Percentiles rank a stretch among this genome's conserved stretches.
phyloP scores from a whole-genome alignment of 2,113 vertebrate genomes.

The Halcyon malimbica region DNA sequence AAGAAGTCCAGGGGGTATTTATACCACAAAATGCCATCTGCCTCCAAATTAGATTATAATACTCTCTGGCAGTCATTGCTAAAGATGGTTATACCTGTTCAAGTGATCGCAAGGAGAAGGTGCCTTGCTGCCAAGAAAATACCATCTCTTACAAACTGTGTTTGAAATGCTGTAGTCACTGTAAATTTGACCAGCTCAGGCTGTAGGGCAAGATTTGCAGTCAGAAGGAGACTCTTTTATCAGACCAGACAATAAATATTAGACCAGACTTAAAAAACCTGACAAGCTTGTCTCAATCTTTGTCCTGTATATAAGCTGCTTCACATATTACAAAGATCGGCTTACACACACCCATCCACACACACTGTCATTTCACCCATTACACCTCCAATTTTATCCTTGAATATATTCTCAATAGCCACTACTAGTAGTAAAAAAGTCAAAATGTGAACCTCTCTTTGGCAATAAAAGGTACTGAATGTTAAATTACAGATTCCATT shows the following conservation, averaged over 20 bases:
- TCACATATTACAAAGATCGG: not conserved
- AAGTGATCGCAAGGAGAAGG: not conserved
- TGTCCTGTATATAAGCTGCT: not conserved
- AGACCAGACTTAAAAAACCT: not conserved
- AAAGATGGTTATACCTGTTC: not conserved
- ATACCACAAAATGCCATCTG: not conserved
- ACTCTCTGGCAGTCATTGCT: not conserved
- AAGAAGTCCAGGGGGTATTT: not conserved
- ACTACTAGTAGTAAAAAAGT: not conserved
- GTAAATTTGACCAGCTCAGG: not conserved
- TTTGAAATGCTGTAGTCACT: not conserved
- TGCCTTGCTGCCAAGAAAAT: not conserved
- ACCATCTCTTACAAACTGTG: not conserved
- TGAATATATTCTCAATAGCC: not conserved
- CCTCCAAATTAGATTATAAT: not conserved
- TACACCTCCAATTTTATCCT: not conserved
- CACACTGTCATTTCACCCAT: not conserved
- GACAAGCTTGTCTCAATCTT: not conserved
- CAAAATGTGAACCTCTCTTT: not conserved
- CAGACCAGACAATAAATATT: not conserved
- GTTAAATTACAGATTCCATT: not conserved
- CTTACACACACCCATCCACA: not conserved
- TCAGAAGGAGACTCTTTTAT: not conserved
- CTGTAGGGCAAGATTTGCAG: not conserved
- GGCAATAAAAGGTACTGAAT: not conserved